These are phyloP conservation scores for Halictus quadricinctus DNA, from an alignment of 2,888 invertebrate species.

Conservation along the genomic window DNA sequence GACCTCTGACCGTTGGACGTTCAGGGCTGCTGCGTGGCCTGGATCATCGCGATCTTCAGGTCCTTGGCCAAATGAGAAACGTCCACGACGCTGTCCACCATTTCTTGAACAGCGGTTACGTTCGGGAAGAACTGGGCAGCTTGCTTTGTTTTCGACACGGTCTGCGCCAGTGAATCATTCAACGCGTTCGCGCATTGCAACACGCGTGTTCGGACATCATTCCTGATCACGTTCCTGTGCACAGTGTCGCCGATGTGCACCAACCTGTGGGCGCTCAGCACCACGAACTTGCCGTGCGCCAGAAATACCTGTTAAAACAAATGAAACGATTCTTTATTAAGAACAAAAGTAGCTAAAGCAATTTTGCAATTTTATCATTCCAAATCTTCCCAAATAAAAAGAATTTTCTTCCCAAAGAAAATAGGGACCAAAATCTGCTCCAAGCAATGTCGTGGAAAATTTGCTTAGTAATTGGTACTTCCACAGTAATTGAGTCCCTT, in stretches of 20 bases:
- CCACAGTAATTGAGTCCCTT: too few relatives aligned
- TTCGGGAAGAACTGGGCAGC: slow-evolving; percentile 97
- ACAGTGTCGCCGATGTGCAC: slow-evolving; percentile 97
- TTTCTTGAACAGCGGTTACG: slow-evolving; percentile 94
- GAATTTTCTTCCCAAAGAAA: too few relatives aligned
- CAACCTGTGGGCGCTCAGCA: slow-evolving; percentile 95
- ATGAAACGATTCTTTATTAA: background rate
- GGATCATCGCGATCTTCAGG: slow-evolving; percentile 89
- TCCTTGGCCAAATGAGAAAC: slow-evolving; percentile 93
- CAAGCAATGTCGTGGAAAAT: too few relatives aligned
- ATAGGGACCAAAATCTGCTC: too few relatives aligned
- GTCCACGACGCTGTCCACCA: slow-evolving; percentile 95
- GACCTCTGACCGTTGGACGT: slow-evolving; percentile 22
- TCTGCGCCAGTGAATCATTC: slow-evolving; percentile 91
- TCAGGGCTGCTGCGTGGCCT: slow-evolving; percentile 85
- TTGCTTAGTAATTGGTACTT: too few relatives aligned
- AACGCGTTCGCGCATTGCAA: slow-evolving; percentile 90
- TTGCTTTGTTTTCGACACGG: slow-evolving; percentile 94
- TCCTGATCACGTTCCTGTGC: slow-evolving; percentile 91
- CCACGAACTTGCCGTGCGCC: slow-evolving; percentile 96
- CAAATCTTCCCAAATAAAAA: too few relatives aligned
- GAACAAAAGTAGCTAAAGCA: too few relatives aligned
- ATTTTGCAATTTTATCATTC: too few relatives aligned
- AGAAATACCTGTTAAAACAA: slow-evolving; percentile 86
- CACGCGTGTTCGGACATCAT: slow-evolving; percentile 89